These are phyloP conservation scores for Meloe dianella DNA, from an alignment of 2,888 invertebrate genomes.

Conservation along the genomic window DNA sequence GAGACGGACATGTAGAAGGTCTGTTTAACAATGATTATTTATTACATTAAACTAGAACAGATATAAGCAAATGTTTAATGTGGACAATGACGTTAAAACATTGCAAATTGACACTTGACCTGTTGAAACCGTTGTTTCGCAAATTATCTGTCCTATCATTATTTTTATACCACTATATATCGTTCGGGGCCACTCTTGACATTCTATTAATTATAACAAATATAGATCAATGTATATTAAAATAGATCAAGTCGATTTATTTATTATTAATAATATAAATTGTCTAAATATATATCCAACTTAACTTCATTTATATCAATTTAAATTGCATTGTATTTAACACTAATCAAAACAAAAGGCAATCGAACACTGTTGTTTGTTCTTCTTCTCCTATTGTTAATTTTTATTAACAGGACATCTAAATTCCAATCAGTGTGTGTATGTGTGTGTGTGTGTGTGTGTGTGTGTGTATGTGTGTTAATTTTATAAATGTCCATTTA, in stretches of 20 bases:
- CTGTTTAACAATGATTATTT: background rate
- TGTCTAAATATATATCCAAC: constrained; percentile 39
- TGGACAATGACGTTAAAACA: constrained; percentile 54
- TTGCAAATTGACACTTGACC: constrained; percentile 57
- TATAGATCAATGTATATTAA: constrained; percentile 41
- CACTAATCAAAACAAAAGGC: constrained; percentile 28
- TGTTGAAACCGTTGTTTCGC: constrained; percentile 50
- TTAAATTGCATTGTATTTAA: constrained; percentile 51
- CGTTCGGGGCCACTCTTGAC: constrained; percentile 31
- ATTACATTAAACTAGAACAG: background rate
- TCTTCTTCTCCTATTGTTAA: background rate
- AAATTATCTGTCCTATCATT: constrained; percentile 43
- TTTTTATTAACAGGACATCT: background rate
- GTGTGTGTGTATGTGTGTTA: no score
- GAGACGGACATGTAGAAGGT: background rate
- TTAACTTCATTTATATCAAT: constrained; percentile 53
- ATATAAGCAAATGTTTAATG: constrained; percentile 20
- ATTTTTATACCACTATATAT: background rate
- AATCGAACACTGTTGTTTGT: background rate
- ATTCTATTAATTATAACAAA: constrained; percentile 50
- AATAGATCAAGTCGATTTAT: constrained; percentile 36
- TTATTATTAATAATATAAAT: constrained; percentile 18
- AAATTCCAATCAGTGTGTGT: background rate
- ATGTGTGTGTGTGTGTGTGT: no score
- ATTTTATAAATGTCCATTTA: background rate